These are phyloP conservation scores for Hemibagrus wyckioides DNA, from an alignment of 2,113 vertebrate species.

Conservation along the genomic window DNA sequence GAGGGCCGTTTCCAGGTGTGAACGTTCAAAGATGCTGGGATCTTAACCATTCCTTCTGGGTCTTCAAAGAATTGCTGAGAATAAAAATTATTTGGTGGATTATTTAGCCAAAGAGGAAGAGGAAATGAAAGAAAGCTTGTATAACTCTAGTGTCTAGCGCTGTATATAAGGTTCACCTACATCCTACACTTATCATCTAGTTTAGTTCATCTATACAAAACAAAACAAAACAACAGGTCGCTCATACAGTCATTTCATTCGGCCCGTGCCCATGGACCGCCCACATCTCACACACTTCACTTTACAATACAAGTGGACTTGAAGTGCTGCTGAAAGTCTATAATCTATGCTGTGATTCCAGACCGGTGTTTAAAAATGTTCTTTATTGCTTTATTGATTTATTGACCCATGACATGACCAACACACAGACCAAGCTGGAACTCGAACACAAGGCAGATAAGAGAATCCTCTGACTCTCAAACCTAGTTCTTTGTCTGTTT, in stretches of 20 bases:
- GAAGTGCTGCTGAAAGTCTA: not conserved
- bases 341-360: not conserved
- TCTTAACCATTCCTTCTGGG: slow-evolving; percentile 84
- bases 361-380: not conserved
- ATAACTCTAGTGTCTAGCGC: too few relatives aligned
- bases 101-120: not conserved
- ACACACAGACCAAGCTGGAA: not conserved
- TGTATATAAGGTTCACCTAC: too few relatives aligned
- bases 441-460: not conserved
- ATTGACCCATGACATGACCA: not conserved
- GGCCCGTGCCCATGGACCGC: not conserved
- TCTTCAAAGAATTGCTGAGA: slow-evolving; percentile 84
- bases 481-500: not conserved
- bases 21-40: slow-evolving; percentile 82
- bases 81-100: not conserved
- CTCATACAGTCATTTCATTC: not conserved
- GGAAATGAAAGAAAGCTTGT: not conserved
- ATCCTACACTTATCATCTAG: not conserved
- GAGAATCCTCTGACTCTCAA: not conserved
- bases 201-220: not conserved
- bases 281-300: not conserved
- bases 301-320: not conserved
- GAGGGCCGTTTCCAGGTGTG: slow-evolving; percentile 87
- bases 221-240: not conserved
- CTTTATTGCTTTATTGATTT: not conserved